Conservation (phyloP, 2,797 vertebrate genomes). For the Danio choprae region DNA sequence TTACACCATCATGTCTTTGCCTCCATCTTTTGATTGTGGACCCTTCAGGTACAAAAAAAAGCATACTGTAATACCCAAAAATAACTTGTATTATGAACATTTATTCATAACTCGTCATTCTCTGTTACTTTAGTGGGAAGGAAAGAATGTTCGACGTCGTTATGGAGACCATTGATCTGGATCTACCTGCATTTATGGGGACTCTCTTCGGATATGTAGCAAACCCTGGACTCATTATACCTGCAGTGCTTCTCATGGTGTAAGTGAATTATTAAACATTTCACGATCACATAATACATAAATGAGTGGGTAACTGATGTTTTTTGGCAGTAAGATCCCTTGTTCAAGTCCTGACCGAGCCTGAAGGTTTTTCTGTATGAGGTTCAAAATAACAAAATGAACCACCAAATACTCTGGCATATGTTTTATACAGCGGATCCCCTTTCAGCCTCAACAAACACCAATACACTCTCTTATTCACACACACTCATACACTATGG, state of each 20-base stretch:
- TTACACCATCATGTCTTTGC: slow-evolving; percentile 96
- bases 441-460: too few species aligned
- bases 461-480: too few species aligned
- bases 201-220: slow-evolving; percentile 93
- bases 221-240: slow-evolving; percentile 96
- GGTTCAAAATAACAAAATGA: too few species aligned
- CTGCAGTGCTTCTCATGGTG: slow-evolving; percentile 91
- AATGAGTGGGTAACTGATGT: too few species aligned
- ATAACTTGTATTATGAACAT: slow-evolving; percentile 44
- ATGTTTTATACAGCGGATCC: too few species aligned
- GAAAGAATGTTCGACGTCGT: slow-evolving; percentile 93
- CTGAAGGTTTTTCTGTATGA: too few species aligned
- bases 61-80: slow-evolving; percentile 31
- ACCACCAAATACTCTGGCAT: too few species aligned
- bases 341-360: too few species aligned
- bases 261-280: slow-evolving; percentile 30
- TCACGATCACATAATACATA: not conserved
- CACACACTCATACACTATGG: too few species aligned
- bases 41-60: slow-evolving; percentile 89
- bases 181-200: slow-evolving; percentile 93
- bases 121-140: slow-evolving; percentile 83
- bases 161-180: slow-evolving; percentile 91
- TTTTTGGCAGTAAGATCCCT: too few species aligned
- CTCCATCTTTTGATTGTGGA: slow-evolving; percentile 97
- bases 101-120: not conserved